Base-by-base conservation (phyloP, 1,140 invertebrate genomes). In the Zaprionus nigranus region DNA sequence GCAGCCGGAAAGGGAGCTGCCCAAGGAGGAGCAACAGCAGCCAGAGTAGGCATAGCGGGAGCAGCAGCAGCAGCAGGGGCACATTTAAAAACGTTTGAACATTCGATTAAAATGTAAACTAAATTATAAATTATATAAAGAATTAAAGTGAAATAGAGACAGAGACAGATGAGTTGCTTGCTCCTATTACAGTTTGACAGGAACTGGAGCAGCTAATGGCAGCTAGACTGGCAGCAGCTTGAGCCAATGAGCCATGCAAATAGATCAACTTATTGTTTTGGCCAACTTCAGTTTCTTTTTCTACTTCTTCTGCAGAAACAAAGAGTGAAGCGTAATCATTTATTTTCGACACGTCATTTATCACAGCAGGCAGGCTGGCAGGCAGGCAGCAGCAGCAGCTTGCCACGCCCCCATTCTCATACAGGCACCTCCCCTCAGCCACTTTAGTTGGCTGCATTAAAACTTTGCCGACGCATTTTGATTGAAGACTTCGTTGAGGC, bases 321-420 rank as follows among this genome's bases (percentile, higher is more conserved):
- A 57, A 15, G 34, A 26, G 53, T 66, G 60, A 49, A 70, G 81
- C 71, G 84, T 90, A 90, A 88, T 90, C 81, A 88, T 88, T 88
- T 90, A 88, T 88, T 90, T 88, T 88, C 85, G 84, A 88, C 84
- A 88, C 84, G 84, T 88, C 84, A 88, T 88, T 88, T 81, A 88
- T 88, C 84, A 88, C 83, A 65, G 58, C 26, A 46, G 40, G 40
- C 40, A 46, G 38, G 40, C 43, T 2, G n/a, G 53, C 43, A 9
- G n/a, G 49, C 34, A 13, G 24, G 24, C 24, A 62, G 73, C 71
- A 69, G 73, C 71, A 69, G 65, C 75, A 71, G 69, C 75, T 46
- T 71, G 64, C 65, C 79, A 82, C 75, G 74, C 80, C 80, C 53
- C 60, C 57, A 34, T 38, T 11, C 36, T n/a, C 66, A 5, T 22